Percentiles rank a stretch among this genome's conserved stretches.
Evolutionary conservation across 1,140 invertebrate species (phyloP).

Genomic region (Ceratina japonica): DNA sequence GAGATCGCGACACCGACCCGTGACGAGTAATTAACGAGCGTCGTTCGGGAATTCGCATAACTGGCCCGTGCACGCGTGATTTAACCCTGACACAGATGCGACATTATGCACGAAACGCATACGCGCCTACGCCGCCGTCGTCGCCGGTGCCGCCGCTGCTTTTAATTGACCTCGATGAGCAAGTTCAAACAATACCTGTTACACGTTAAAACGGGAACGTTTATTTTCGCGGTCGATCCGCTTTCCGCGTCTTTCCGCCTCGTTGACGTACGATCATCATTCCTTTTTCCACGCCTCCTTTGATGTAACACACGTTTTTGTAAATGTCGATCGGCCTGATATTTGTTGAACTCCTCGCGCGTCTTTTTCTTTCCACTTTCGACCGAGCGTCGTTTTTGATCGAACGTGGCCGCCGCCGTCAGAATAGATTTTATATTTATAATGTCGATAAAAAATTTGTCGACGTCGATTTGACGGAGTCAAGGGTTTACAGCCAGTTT

Average conservation of each 20-base stretch:
- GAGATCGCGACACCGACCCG: background rate
- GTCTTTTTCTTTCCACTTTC: background rate
- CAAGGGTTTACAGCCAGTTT: too few species aligned
- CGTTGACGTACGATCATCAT: background rate
- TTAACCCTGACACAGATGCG: conserved; percentile 49
- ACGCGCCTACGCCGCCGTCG: background rate
- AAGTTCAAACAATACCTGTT: conserved; percentile 32
- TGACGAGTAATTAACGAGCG: conserved; percentile 6
- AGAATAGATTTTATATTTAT: background rate
- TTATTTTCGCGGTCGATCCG: conserved; percentile 32
- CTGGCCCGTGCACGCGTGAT: background rate
- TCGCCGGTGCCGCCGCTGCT: conserved; percentile 11
- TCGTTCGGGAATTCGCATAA: background rate
- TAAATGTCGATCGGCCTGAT: background rate
- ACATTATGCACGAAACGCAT: background rate
- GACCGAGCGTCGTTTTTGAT: background rate
- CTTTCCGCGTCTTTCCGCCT: background rate
- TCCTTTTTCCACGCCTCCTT: background rate
- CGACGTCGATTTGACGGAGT: too few species aligned
- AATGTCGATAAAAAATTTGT: background rate
- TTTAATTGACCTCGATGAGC: conserved; percentile 47
- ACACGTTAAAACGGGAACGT: conserved; percentile 24
- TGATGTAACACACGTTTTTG: too few species aligned
- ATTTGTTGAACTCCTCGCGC: background rate
- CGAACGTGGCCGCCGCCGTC: too few species aligned